Evolutionary conservation across 2,888 invertebrate species (phyloP).

Genomic region (Cephus pygmeus): DNA sequence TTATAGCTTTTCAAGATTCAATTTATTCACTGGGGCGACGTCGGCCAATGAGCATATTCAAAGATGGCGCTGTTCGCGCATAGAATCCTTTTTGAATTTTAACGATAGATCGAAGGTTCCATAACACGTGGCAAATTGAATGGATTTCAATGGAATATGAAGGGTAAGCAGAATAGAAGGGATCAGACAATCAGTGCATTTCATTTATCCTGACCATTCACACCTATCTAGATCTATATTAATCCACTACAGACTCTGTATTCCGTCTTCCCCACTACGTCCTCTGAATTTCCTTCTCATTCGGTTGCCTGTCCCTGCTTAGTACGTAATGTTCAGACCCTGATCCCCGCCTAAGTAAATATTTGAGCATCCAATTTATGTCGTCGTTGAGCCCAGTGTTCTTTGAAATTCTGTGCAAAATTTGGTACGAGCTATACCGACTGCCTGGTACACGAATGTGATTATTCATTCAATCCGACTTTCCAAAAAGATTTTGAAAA

Average conservation of each 20-base stretch:
- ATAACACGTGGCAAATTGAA: background rate
- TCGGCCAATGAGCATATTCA: background rate
- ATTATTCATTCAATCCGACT: background rate
- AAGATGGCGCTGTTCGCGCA: background rate
- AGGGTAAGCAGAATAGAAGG: background rate
- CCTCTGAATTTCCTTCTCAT: background rate
- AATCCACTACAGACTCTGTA: background rate
- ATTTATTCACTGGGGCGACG: background rate
- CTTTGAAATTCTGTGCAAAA: background rate
- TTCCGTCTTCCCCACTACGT: background rate
- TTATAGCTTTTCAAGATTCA: background rate
- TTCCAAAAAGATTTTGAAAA: background rate
- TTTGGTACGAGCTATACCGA: background rate
- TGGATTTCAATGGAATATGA: background rate
- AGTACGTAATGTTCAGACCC: background rate
- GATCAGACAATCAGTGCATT: background rate
- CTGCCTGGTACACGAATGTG: background rate
- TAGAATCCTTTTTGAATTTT: background rate
- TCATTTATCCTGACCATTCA: background rate
- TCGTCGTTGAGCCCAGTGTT: background rate
- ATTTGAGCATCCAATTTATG: constrained; percentile 12
- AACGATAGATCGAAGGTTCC: background rate
- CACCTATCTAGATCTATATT: background rate
- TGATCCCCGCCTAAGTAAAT: constrained; percentile 8
- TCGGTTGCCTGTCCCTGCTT: background rate